A percentile compares a stretch with the other conserved stretches of the same genome.
phyloP scores from a whole-genome alignment of 1,140 invertebrate genomes.

The Uloborus diversus region DNA sequence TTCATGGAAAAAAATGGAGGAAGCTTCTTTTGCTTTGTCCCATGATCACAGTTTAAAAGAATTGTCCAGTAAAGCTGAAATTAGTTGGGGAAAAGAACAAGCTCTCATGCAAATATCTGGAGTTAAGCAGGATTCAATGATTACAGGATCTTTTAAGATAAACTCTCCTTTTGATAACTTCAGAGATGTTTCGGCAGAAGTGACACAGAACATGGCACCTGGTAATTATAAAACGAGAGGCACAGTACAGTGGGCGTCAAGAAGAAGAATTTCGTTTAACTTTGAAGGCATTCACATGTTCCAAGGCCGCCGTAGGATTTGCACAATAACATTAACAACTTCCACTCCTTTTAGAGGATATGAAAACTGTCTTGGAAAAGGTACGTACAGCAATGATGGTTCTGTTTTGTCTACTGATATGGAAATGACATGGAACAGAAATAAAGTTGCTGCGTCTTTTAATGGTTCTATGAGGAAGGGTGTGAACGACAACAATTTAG shows the following conservation, averaged over 20 bases:
- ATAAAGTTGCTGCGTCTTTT: constrained; percentile 19
- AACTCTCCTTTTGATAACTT: constrained; percentile 17
- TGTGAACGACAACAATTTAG: constrained; percentile 9
- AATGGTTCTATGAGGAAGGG: not conserved
- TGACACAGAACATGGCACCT: not conserved
- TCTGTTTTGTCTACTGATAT: constrained; percentile 11
- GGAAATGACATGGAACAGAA: constrained; percentile 38
- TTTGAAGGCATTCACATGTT: constrained; percentile 36
- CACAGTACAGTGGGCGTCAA: constrained; percentile 17
- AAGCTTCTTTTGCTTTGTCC: not conserved
- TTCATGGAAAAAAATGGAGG: constrained; percentile 5
- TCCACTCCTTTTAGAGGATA: constrained; percentile 28
- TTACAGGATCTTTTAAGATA: constrained; percentile 5
- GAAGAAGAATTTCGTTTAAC: constrained; percentile 12
- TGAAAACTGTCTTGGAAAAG: constrained; percentile 4
- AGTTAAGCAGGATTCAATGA: not conserved
- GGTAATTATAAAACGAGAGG: not conserved
- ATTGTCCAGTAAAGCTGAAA: constrained; percentile 8
- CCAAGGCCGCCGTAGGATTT: constrained; percentile 16
- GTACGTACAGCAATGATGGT: constrained; percentile 44
- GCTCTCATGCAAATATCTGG: not conserved
- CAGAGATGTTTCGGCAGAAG: constrained; percentile 17
- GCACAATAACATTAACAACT: not conserved
- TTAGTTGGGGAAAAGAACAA: constrained; percentile 21
- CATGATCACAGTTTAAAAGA: constrained; percentile 10